A percentile compares a stretch with the other conserved stretches of the same genome.
Conservation (phyloP, 1,140 invertebrate genomes). For the Cepaea nemoralis region DNA sequence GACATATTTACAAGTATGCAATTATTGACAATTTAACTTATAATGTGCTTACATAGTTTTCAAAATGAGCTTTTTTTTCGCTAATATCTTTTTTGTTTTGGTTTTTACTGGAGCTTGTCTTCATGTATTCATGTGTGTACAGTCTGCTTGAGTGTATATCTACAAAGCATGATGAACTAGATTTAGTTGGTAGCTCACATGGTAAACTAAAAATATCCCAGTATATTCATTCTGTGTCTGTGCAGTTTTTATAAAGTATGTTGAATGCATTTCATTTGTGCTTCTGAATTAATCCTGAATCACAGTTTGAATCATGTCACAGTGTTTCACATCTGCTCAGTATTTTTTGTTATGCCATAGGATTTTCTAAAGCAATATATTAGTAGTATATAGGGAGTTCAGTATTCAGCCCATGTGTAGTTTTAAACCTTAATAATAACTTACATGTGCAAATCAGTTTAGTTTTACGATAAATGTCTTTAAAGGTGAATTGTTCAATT, state of each 20-base stretch:
- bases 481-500: too few relatives aligned
- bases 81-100: too few relatives aligned
- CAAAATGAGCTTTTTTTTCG: too few relatives aligned
- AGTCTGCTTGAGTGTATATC: background rate
- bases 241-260: background rate
- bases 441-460: too few relatives aligned
- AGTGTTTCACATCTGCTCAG: background rate
- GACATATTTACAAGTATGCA: too few relatives aligned
- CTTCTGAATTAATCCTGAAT: background rate
- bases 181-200: background rate
- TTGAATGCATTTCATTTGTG: background rate
- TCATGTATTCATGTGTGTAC: background rate
- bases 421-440: too few relatives aligned
- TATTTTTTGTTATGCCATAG: background rate
- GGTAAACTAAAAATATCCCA: background rate
- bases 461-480: too few relatives aligned
- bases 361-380: too few relatives aligned
- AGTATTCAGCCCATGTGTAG: too few relatives aligned
- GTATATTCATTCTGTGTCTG: background rate
- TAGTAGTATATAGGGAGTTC: too few relatives aligned
- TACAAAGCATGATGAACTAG: background rate
- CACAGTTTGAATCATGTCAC: background rate
- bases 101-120: background rate
- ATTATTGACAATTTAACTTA: too few relatives aligned
- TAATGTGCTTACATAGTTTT: too few relatives aligned